Conservation (phyloP, 2,888 invertebrate genomes). For the Tinea semifulvella region DNA sequence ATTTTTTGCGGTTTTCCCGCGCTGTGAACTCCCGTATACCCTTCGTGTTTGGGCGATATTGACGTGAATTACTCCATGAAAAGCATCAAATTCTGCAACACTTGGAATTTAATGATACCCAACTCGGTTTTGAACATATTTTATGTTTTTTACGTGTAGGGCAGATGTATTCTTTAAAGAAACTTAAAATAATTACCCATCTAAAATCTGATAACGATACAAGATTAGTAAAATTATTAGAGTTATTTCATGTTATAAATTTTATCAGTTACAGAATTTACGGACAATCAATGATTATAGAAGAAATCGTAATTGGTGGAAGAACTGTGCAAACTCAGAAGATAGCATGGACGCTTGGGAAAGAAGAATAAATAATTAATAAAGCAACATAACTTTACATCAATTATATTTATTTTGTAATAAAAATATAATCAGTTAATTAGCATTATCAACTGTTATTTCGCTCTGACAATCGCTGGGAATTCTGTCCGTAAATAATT, state of each 20-base stretch:
- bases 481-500: conserved; percentile 56
- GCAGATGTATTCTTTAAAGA: too few species aligned
- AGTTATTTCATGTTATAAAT: neutral
- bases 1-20: too few species aligned
- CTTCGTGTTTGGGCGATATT: too few species aligned
- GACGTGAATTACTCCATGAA: too few species aligned
- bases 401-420: conserved; percentile 1
- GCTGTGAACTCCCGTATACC: too few species aligned
- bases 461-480: conserved; percentile 61
- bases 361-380: conserved; percentile 20
- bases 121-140: too few species aligned
- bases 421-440: conserved; percentile 3
- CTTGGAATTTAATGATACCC: too few species aligned
- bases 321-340: conserved; percentile 52
- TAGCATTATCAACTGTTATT: conserved; percentile 39
- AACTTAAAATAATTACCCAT: too few species aligned
- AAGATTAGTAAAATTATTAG: neutral
- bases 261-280: conserved; percentile 43
- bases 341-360: conserved; percentile 46
- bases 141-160: too few species aligned
- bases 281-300: conserved; percentile 55
- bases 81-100: too few species aligned
- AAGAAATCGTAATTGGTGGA: conserved; percentile 49
- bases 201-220: too few species aligned
- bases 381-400: neutral